These are phyloP conservation scores for Prunella fulvescens DNA, from an alignment of 2,113 vertebrate genomes.

Conservation along the genomic window DNA sequence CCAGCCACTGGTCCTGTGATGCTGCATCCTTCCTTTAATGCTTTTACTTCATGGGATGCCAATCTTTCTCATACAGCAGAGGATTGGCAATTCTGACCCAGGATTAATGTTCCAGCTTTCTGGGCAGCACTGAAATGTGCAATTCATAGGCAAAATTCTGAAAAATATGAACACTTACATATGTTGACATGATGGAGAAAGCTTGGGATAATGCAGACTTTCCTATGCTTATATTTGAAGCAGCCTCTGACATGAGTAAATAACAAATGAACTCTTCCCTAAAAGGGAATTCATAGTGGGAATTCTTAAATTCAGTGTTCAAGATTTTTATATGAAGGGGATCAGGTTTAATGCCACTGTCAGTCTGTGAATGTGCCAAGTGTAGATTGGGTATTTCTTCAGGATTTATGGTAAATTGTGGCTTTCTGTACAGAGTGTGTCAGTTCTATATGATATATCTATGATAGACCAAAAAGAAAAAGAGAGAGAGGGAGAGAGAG, in stretches of 20 bases:
- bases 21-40: background rate
- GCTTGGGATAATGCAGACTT: background rate
- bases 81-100: background rate
- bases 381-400: background rate
- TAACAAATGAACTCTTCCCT: background rate
- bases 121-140: background rate
- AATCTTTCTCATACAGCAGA: background rate
- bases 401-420: background rate
- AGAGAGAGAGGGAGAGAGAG: background rate
- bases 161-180: background rate
- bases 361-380: background rate
- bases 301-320: background rate
- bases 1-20: background rate
- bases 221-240: background rate
- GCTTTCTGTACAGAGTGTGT: background rate
- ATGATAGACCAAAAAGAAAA: background rate
- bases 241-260: background rate
- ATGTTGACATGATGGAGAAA: background rate
- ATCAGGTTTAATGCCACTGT: background rate
- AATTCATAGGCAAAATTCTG: background rate
- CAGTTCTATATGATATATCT: background rate
- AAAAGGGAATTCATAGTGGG: background rate
- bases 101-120: background rate
- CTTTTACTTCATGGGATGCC: background rate
- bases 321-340: background rate